Evolutionary conservation across 2,888 invertebrate species (phyloP).

Genomic region (Rhopalosiphum nymphaeae): DNA sequence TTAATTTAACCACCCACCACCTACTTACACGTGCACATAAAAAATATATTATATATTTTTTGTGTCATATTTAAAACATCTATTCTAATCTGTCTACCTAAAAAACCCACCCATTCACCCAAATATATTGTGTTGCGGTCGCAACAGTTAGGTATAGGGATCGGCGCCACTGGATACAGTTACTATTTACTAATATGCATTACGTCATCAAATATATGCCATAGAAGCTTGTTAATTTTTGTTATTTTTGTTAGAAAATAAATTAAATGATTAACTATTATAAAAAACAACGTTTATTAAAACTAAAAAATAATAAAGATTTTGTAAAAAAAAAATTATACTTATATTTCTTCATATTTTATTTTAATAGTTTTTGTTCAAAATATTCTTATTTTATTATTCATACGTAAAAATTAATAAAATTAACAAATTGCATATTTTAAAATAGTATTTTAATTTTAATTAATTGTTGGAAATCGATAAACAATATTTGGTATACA

Average conservation of each 20-base stretch:
- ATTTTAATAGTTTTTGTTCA: neutral
- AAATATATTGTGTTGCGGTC: too few relatives aligned
- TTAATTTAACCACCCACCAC: too few relatives aligned
- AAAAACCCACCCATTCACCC: too few relatives aligned
- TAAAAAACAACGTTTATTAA: neutral
- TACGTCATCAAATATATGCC: too few relatives aligned
- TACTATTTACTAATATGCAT: neutral
- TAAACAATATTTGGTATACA: neutral
- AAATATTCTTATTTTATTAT: neutral
- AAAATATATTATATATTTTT: too few relatives aligned
- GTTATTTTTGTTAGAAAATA: neutral
- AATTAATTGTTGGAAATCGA: neutral
- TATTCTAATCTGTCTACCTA: too few relatives aligned
- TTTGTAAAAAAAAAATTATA: neutral
- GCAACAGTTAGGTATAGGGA: too few relatives aligned
- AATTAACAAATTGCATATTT: neutral
- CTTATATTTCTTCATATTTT: neutral
- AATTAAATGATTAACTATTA: neutral
- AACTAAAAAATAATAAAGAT: neutral
- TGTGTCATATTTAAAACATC: too few relatives aligned
- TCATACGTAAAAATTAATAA: neutral
- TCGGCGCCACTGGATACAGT: too few relatives aligned
- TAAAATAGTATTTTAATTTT: neutral
- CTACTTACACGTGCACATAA: too few relatives aligned
- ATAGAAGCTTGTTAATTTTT: neutral